A percentile compares a stretch with the other conserved stretches of the same genome.
These are phyloP conservation scores for Melanotaenia parkinsoni DNA, from an alignment of 2,797 vertebrate species.

Conservation along the genomic window DNA sequence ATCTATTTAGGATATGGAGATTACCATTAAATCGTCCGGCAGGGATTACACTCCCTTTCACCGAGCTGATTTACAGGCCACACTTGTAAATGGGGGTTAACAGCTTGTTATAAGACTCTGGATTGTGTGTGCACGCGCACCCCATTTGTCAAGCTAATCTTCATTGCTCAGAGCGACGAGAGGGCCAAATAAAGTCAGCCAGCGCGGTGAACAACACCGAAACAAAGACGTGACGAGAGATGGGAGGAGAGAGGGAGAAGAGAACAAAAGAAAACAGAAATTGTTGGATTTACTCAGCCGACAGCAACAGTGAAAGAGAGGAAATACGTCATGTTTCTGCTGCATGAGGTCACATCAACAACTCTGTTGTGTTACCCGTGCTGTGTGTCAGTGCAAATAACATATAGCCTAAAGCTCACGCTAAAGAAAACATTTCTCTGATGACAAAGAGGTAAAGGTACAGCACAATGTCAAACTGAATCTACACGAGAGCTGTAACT, in stretches of 20 bases:
- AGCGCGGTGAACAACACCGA: conserved; percentile 57
- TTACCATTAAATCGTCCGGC: conserved; percentile 82
- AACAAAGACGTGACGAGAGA: conserved; percentile 70
- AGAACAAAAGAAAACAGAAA: conserved; percentile 43
- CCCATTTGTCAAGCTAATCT: conserved; percentile 73
- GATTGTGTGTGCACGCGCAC: conserved; percentile 48
- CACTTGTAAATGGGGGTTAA: conserved; percentile 84
- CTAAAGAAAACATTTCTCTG: neutral
- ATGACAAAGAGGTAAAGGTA: neutral
- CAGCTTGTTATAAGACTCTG: conserved; percentile 80
- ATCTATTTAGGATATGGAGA: conserved; percentile 84
- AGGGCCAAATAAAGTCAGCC: conserved; percentile 61
- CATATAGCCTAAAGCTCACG: neutral
- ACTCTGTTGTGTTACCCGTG: neutral
- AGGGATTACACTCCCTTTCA: conserved; percentile 81
- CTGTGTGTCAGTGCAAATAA: conserved; percentile 4
- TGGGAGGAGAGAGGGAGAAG: conserved; percentile 36
- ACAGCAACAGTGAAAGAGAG: conserved; percentile 27
- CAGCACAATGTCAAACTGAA: neutral
- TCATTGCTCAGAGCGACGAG: conserved; percentile 72
- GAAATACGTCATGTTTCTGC: conserved; percentile 30
- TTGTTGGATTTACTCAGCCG: conserved; percentile 31
- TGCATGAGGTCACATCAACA: conserved; percentile 32
- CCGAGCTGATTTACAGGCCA: conserved; percentile 79
- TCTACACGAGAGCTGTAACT: neutral